Percentiles rank a stretch among this genome's conserved stretches.
Conservation (phyloP, 2,113 vertebrate genomes). For the Rallus limicola region DNA sequence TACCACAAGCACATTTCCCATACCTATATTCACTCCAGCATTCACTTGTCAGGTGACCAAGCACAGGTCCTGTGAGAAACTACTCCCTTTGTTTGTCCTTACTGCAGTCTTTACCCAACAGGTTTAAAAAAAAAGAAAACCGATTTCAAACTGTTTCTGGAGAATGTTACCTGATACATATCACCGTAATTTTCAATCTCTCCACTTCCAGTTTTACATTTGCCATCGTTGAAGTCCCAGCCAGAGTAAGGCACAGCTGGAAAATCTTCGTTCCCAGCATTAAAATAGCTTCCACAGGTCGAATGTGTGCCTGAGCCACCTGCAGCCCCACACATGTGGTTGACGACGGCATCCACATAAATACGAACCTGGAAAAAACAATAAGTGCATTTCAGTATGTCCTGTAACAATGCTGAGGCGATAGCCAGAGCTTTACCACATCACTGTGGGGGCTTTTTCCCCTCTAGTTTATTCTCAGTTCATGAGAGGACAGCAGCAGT, state of each 20-base stretch:
- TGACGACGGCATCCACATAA: conserved; percentile 82
- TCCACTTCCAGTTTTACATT: conserved; percentile 79
- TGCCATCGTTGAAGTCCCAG: conserved; percentile 88
- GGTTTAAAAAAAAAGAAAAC: too few species aligned
- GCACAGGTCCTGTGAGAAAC: too few species aligned
- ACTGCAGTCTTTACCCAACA: too few species aligned
- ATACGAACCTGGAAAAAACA: conserved; percentile 74
- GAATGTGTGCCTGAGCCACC: conserved; percentile 80
- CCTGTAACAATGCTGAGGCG: accelerated
- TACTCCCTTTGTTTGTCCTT: too few species aligned
- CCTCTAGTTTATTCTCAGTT: background rate
- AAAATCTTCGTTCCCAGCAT: conserved; percentile 80
- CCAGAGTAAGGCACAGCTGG: conserved; percentile 84
- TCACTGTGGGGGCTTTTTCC: background rate
- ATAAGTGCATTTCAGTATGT: background rate
- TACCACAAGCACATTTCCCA: too few species aligned
- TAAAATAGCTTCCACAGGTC: conserved; percentile 84
- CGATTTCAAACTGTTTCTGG: background rate
- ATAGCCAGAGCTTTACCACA: background rate
- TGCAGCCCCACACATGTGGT: conserved; percentile 82
- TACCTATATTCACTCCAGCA: too few species aligned
- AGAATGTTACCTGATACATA: conserved; percentile 79
- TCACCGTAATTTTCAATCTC: conserved; percentile 87
- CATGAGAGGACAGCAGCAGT: background rate
- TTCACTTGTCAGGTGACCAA: too few species aligned